Conservation (phyloP, 1,140 invertebrate species). For the Metaphire vulgaris region DNA sequence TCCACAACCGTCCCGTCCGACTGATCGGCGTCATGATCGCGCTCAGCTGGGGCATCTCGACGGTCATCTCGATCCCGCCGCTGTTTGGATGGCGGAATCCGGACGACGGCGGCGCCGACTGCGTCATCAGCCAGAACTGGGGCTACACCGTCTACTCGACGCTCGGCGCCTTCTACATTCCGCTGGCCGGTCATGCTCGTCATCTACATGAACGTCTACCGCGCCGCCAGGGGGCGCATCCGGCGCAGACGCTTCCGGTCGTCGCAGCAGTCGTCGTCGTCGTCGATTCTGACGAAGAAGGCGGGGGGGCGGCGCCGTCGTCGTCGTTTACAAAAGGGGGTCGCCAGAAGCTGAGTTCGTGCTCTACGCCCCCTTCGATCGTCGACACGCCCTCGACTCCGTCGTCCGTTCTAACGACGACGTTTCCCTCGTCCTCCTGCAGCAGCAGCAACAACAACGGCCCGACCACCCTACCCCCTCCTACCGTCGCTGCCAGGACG, state of each 20-base stretch:
- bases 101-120: conserved; percentile 30
- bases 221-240: conserved; percentile 45
- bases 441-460: no score
- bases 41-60: conserved; percentile 75
- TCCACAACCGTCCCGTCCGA: conserved; percentile 71
- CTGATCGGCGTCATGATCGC: conserved; percentile 83
- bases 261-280: conserved; percentile 17
- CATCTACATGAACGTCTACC: conserved; percentile 49
- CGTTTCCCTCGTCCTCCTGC: no score
- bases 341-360: no score
- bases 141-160: conserved; percentile 51
- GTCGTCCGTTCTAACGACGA: no score
- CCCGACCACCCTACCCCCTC: no score
- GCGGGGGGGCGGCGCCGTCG: no score
- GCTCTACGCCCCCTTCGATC: no score
- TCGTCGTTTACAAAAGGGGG: no score
- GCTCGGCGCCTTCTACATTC: conserved; percentile 50
- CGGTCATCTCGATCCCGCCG: conserved; percentile 79
- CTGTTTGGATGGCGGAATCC: conserved; percentile 57
- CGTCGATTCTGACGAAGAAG: no score
- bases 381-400: no score
- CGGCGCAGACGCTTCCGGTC: conserved; percentile 32
- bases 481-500: no score
- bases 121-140: conserved; percentile 44
- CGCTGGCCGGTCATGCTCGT: conserved; percentile 49